Base-by-base conservation (phyloP, 1,140 invertebrate genomes). In the Papilio aristodemus region DNA sequence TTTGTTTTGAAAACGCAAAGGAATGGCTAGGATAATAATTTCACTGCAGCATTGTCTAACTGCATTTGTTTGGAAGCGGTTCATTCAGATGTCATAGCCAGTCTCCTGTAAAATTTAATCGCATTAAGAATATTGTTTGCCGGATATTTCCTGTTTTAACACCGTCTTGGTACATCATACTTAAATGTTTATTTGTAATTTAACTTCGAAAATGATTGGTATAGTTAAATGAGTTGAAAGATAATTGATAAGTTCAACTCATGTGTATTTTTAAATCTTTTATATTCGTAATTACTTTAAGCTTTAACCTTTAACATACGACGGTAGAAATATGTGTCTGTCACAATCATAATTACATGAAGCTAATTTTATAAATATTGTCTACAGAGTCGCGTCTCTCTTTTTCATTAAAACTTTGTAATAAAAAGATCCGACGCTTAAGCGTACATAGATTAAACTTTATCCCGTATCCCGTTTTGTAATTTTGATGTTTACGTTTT, bases 31-130 rank as follows among this genome's bases (percentile, higher is more conserved):
- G 59, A 63, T 11, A 41, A 63, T 63, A 10, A 63, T 63, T 41
- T 25, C 11, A 39, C 39, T 11, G 17, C 37, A 13, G 60, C 14
- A 22, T 41, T 41, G 17, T 63, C 19, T 27, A 19, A 63, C 11
- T 63, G 38, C 60, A 39, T 41, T 39, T 63, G 37, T 63, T 69
- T 71, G 74, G 73, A 77, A 77, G 76, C 71, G 72, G 69, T 17
- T 75, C 68, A 75, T 77, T 75, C 67, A 76, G 74, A 78, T 68
- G 71, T 79, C 72, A 75, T 75, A 80, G 77, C 79, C 75, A 71
- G 60, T 72, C 71, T 74, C 69, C 73, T 74, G 79, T 79, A 80
- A 80, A 81, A 83, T 85, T 83, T 80, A 83, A 83, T 85, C 79
- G 76, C 77, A 85, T 83, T 79, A 81, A 80, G 79, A 78, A 71